Conservation (phyloP, 1,140 invertebrate species). For the Aphaenogaster rudis region DNA sequence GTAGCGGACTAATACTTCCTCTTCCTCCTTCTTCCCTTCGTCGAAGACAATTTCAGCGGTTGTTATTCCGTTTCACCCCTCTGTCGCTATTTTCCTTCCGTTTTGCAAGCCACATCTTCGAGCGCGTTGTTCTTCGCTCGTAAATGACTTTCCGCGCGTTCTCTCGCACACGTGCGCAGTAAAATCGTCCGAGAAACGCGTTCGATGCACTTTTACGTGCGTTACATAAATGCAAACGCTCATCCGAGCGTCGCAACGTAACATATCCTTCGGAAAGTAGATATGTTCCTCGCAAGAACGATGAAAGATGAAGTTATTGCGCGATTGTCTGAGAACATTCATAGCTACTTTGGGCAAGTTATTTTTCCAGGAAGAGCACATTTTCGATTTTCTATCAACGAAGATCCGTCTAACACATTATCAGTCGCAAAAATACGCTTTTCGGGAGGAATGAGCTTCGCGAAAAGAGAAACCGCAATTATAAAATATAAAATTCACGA, state of each 20-base stretch:
- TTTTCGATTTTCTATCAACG: too few relatives aligned
- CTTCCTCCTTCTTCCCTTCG: neutral
- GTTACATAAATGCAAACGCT: slow-evolving; percentile 13
- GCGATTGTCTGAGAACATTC: neutral
- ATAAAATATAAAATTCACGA: neutral
- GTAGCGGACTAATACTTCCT: neutral
- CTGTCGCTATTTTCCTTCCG: neutral
- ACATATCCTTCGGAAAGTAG: neutral
- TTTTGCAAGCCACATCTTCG: neutral
- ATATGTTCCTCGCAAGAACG: neutral
- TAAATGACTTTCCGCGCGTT: slow-evolving; percentile 26
- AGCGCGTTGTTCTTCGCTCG: neutral
- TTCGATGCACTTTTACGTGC: slow-evolving; percentile 28
- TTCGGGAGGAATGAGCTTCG: neutral
- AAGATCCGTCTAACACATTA: neutral
- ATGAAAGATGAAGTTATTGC: neutral
- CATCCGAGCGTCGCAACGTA: neutral
- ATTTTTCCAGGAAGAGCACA: neutral
- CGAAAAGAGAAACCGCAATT: neutral
- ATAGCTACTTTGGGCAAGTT: neutral
- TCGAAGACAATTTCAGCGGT: slow-evolving; percentile 26
- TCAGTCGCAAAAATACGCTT: neutral
- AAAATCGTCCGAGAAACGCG: slow-evolving; percentile 25
- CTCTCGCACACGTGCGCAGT: neutral
- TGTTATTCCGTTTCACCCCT: slow-evolving; percentile 20